Conservation (phyloP, 2,113 vertebrate genomes). For the Pachyramphus minor region DNA sequence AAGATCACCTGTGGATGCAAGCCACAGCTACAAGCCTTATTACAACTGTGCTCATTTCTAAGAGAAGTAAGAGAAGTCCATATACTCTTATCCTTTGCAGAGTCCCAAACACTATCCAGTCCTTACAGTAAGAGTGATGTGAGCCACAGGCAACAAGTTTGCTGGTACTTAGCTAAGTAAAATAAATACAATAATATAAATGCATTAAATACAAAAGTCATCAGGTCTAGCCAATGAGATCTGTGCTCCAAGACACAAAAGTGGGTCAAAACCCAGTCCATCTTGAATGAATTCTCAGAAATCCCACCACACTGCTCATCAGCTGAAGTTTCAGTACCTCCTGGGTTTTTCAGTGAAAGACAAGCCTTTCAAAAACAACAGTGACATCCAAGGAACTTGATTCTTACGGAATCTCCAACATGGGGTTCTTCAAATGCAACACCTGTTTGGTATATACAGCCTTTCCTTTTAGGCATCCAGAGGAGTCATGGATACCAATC, state of each 20-base stretch:
- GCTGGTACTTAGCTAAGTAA: not conserved
- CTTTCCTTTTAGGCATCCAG: not conserved
- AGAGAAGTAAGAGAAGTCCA: not conserved
- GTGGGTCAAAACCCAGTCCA: not conserved
- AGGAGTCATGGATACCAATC: fast-evolving
- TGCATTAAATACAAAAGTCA: not conserved
- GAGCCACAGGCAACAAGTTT: not conserved
- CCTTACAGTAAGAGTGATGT: fast-evolving
- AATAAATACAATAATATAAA: too few species aligned
- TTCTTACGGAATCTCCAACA: not conserved
- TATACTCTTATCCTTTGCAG: not conserved
- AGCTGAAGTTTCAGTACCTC: not conserved
- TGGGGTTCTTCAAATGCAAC: not conserved
- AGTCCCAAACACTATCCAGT: not conserved
- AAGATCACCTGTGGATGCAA: not conserved
- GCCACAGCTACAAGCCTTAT: not conserved
- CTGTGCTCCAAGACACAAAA: not conserved
- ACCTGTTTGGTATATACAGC: not conserved
- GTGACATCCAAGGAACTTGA: not conserved
- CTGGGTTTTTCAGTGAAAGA: not conserved
- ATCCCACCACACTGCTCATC: not conserved
- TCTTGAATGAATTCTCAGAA: not conserved
- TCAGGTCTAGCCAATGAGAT: not conserved
- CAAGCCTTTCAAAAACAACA: not conserved
- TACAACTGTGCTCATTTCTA: not conserved